A percentile compares a stretch with the other conserved stretches of the same genome.
Conservation (phyloP, 2,888 invertebrate genomes). For the Xanthia togata region DNA sequence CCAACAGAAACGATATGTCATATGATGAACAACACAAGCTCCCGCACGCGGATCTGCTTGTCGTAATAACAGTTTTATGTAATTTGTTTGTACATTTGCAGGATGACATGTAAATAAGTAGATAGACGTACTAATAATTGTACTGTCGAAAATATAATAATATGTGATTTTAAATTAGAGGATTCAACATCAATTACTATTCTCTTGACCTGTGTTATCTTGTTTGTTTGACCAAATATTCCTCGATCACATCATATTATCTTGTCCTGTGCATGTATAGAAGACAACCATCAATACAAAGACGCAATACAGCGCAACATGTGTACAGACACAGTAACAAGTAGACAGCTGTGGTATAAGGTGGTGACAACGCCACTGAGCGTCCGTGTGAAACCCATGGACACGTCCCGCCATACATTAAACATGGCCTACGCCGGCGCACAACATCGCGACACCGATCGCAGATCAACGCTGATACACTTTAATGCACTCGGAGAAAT, state of each 20-base stretch:
- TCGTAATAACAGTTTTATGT: background rate
- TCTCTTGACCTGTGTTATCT: background rate
- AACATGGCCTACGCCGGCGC: constrained; percentile 49
- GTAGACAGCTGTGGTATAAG: background rate
- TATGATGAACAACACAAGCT: background rate
- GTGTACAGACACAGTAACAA: constrained; percentile 13
- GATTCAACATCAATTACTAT: background rate
- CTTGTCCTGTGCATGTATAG: background rate
- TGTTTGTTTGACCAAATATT: background rate
- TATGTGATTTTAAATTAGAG: background rate
- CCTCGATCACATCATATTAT: background rate
- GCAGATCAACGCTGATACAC: constrained; percentile 50
- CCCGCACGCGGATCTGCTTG: constrained; percentile 10
- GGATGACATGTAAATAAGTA: background rate
- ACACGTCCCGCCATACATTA: constrained; percentile 55
- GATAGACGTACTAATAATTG: background rate
- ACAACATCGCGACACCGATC: constrained; percentile 44
- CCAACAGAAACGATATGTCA: background rate
- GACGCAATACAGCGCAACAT: background rate
- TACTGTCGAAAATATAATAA: background rate
- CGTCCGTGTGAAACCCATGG: constrained; percentile 54
- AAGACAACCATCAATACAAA: background rate
- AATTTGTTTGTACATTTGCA: background rate
- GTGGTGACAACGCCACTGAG: constrained; percentile 26
- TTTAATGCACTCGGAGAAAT: constrained; percentile 34